These are phyloP conservation scores for Dasysyrphus tricinctus DNA, from an alignment of 2,888 invertebrate species.

Conservation along the genomic window DNA sequence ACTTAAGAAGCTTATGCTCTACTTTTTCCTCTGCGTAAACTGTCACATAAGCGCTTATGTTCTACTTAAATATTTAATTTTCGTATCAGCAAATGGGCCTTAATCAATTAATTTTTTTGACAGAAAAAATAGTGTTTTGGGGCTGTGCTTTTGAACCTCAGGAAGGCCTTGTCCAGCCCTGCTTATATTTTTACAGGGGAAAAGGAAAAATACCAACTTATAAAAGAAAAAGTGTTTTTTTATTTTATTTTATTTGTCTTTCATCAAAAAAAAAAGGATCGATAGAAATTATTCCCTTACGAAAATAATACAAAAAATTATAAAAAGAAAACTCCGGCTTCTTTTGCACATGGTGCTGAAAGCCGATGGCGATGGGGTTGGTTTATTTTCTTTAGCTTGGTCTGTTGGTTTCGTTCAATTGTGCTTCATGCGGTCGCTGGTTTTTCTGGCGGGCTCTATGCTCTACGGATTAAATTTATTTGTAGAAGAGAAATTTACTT, in stretches of 20 bases:
- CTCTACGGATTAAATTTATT: constrained; percentile 57
- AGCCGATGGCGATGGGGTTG: constrained; percentile 36
- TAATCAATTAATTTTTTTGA: no score
- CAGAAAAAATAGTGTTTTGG: no score
- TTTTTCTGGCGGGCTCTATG: constrained; percentile 17
- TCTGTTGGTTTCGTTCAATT: constrained; percentile 53
- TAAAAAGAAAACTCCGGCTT: constrained; percentile 41
- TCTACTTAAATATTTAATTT: no score
- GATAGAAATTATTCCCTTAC: constrained; percentile 54
- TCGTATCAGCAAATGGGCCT: no score
- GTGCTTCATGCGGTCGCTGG: constrained; percentile 49
- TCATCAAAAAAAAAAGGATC: constrained; percentile 50
- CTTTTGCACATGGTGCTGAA: constrained; percentile 33
- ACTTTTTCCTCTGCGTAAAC: no score
- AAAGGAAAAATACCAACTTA: constrained; percentile 16
- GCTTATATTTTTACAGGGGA: constrained; percentile 4
- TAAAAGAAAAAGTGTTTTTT: constrained; percentile 29
- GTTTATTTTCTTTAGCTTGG: constrained; percentile 44
- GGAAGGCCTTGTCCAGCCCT: background rate
- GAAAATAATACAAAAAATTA: constrained; percentile 25
- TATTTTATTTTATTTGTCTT: background rate
- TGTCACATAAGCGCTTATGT: no score
- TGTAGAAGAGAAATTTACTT: constrained; percentile 37
- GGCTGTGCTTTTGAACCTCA: no score
- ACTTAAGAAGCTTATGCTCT: no score